Base-by-base conservation (phyloP, 23 tunicate genomes). In the Trididemnum nubilum region DNA sequence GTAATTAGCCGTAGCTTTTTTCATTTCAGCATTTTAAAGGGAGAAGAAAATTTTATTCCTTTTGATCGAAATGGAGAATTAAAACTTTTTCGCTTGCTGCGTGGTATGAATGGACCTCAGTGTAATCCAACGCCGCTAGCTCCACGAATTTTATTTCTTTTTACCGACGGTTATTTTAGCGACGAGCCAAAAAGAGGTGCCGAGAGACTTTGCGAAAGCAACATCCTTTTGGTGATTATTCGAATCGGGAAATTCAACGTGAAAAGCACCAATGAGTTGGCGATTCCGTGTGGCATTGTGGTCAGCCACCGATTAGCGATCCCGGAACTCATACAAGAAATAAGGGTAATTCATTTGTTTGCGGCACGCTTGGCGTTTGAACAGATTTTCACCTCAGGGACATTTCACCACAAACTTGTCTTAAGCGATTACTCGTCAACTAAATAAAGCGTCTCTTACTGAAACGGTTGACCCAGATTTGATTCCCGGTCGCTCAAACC, bases 161-260 rank as follows among this genome's bases (percentile, higher is more conserved):
- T 92, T 0, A 81, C 94, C 23, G 97, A 92, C 63, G 92, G 80
- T 5, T 78, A 38, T 37, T 86, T 90, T 59, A 66, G 78, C 39
- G 97, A 92, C 51, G 85, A 92, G 25, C 87, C 87, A 0, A 77
- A 63, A 40, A 85, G 71, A 32, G 88, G 92, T 0, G 91, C 97
- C 2, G 61, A 81, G 66, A 36, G 88, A 60, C 70, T 92, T 28
- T 92, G 97, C 72, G 85, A 78, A 34, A 38, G 66, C 64, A 78
- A 87, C 67, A 92, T 92, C 35, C 40, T 92, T 0, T 86, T 86
- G 25, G 88, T 92, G n/a, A 31, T 92, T 0, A 82, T 92, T 33
- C 82, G 84, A 18, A 72, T 69, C 27, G 88, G 85, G 19, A 71
- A 72, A 0, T 71, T 80, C 0, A 83, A 92, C 36, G 0, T 77